Conservation (phyloP, 1,140 invertebrate species). For the Monochamus saltuarius region DNA sequence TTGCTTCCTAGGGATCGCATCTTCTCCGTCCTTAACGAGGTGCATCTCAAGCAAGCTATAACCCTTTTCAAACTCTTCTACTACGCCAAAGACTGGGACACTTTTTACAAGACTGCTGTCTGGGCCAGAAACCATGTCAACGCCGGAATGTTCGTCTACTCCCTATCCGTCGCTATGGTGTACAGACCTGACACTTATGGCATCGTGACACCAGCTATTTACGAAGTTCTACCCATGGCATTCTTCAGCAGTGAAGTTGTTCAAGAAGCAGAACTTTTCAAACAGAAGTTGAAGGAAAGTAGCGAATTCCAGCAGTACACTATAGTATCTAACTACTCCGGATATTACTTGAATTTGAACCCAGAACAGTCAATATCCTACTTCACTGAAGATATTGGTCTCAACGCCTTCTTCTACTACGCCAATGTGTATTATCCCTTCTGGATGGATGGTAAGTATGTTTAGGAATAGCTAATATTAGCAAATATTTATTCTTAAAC, state of each 20-base stretch:
- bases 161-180: constrained; percentile 60
- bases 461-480: constrained; percentile 56
- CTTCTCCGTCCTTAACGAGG: constrained; percentile 54
- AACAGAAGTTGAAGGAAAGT: constrained; percentile 47
- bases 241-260: constrained; percentile 63
- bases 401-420: constrained; percentile 70
- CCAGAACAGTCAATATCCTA: constrained; percentile 58
- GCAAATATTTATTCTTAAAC: not conserved
- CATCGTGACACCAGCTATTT: constrained; percentile 63
- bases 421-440: constrained; percentile 63
- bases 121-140: constrained; percentile 65
- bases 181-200: constrained; percentile 62
- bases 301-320: constrained; percentile 46
- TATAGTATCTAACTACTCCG: constrained; percentile 57
- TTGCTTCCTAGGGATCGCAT: constrained; percentile 49
- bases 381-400: constrained; percentile 70
- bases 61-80: constrained; percentile 61
- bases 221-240: constrained; percentile 65
- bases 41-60: constrained; percentile 59
- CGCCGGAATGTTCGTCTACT: constrained; percentile 64
- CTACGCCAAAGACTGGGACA: constrained; percentile 64
- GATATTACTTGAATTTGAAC: constrained; percentile 54
- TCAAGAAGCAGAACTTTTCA: constrained; percentile 59
- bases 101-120: constrained; percentile 65
- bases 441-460: constrained; percentile 58